Percentiles rank a stretch among this genome's conserved stretches.
phyloP scores from a whole-genome alignment of 2,888 invertebrate genomes.

The Thumatha senex region DNA sequence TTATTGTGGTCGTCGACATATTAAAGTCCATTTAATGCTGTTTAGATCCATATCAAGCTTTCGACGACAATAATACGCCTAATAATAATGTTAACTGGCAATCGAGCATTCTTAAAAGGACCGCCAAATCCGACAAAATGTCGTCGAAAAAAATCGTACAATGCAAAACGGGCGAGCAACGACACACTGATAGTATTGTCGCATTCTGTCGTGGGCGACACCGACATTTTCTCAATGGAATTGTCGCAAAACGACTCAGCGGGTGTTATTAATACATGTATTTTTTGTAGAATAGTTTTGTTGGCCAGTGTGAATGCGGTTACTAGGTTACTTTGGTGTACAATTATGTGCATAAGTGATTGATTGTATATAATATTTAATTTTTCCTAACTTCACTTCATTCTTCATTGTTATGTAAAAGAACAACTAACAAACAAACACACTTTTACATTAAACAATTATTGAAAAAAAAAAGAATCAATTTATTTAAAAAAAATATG shows the following conservation, averaged over 20 bases:
- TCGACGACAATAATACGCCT: slow-evolving; percentile 11
- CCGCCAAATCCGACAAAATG: slow-evolving; percentile 11
- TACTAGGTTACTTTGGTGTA: slow-evolving; percentile 54
- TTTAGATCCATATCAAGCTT: slow-evolving; percentile 6
- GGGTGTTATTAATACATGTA: slow-evolving; percentile 39
- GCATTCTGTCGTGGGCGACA: slow-evolving; percentile 30
- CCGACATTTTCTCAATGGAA: slow-evolving; percentile 34
- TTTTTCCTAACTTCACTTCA: too few relatives aligned
- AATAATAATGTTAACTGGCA: slow-evolving; percentile 41
- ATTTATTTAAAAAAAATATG: too few relatives aligned
- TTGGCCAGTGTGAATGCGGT: slow-evolving; percentile 52
- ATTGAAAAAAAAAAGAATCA: too few relatives aligned
- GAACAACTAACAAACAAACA: too few relatives aligned
- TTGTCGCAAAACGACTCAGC: slow-evolving; percentile 39
- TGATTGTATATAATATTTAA: too few relatives aligned
- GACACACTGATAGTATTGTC: slow-evolving; percentile 28
- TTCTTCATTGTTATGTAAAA: too few relatives aligned
- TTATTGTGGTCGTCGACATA: not conserved
- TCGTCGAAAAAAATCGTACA: slow-evolving; percentile 17
- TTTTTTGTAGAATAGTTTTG: slow-evolving; percentile 35
- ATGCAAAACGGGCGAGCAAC: slow-evolving; percentile 26
- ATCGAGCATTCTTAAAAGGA: slow-evolving; percentile 31
- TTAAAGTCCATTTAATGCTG: slow-evolving; percentile 30
- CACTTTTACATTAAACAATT: too few relatives aligned
- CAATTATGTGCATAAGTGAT: slow-evolving; percentile 18